phyloP scores from a whole-genome alignment of 2,113 vertebrate genomes.

The Hassar affinis region DNA sequence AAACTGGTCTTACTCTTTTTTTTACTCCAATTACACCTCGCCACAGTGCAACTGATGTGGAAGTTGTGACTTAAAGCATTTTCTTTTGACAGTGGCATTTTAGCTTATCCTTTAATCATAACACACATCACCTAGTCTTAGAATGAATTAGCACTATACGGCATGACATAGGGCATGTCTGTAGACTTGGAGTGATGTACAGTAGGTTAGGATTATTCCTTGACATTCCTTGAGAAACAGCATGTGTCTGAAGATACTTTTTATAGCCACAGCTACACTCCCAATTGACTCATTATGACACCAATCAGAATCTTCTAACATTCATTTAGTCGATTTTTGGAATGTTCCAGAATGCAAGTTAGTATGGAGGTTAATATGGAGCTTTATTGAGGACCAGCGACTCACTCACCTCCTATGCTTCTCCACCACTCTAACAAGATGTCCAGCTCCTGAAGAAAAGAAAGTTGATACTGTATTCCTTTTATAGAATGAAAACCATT shows the following conservation, averaged over 20 bases:
- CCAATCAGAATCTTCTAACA: no score
- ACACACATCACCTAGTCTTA: background rate
- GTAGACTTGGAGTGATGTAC: background rate
- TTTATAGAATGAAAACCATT: background rate
- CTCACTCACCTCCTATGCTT: constrained; percentile 30
- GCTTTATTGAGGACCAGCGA: background rate
- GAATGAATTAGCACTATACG: background rate
- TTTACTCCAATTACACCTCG: background rate
- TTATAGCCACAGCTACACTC: no score
- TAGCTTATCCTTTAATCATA: background rate
- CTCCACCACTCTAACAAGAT: constrained; percentile 4
- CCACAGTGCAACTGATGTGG: background rate
- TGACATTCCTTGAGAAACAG: no score
- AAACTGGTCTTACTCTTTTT: background rate
- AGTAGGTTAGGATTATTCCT: no score
- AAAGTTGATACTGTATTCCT: background rate
- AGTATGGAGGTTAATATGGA: background rate
- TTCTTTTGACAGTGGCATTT: background rate
- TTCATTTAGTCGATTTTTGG: no score
- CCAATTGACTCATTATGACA: no score
- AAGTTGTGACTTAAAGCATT: background rate
- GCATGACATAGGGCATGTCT: background rate
- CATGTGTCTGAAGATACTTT: no score
- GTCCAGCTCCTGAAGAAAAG: constrained; percentile 26
- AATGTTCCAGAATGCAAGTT: no score